A percentile compares a stretch with the other conserved stretches of the same genome.
These are phyloP conservation scores for Metellina segmentata DNA, from an alignment of 2,888 invertebrate genomes.

Conservation along the genomic window DNA sequence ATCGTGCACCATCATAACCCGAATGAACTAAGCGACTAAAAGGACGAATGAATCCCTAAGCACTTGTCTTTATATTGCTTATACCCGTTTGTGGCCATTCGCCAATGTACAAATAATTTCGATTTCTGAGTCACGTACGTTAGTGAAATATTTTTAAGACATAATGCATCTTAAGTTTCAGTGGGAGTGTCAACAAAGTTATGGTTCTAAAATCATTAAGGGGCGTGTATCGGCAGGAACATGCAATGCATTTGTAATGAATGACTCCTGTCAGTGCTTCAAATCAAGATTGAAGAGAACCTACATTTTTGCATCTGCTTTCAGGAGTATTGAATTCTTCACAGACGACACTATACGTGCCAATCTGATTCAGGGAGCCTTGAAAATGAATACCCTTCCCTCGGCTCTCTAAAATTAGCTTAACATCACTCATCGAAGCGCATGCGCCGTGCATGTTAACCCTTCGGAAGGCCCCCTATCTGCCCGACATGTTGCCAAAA, in stretches of 20 bases:
- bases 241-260: not conserved
- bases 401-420: not conserved
- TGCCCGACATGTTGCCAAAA: not conserved
- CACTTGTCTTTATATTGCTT: no score
- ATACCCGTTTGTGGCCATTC: no score
- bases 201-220: not conserved
- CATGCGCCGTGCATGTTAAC: not conserved
- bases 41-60: no score
- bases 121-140: no score
- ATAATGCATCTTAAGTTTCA: no score
- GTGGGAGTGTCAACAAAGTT: not conserved
- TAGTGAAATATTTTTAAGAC: no score
- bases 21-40: no score
- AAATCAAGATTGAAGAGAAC: not conserved
- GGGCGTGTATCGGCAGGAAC: not conserved
- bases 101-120: no score
- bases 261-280: not conserved
- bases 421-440: not conserved
- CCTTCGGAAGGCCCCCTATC: not conserved
- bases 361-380: not conserved
- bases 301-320: not conserved
- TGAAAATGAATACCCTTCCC: not conserved
- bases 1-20: no score
- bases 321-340: not conserved
- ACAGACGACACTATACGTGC: not conserved